Conservation (phyloP, 2,113 vertebrate genomes). For the Python bivittatus region DNA sequence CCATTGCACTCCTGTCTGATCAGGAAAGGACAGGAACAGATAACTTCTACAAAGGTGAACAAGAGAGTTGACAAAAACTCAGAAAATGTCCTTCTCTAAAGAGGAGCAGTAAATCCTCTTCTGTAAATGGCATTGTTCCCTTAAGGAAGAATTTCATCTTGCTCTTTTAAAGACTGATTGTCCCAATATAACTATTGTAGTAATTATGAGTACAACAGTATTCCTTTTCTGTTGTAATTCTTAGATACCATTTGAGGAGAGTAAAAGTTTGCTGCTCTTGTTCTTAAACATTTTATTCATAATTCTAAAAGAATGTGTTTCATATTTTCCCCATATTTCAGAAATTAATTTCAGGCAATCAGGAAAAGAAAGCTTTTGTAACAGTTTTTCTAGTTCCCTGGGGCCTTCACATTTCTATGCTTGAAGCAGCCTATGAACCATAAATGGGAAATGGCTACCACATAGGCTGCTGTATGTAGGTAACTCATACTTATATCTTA, state of each 20-base stretch:
- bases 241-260: background rate
- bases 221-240: background rate
- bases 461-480: background rate
- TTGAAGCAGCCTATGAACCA: background rate
- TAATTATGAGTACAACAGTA: background rate
- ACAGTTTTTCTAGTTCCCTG: background rate
- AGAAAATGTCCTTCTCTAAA: background rate
- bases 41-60: background rate
- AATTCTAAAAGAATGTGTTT: background rate
- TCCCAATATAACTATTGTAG: too few relatives aligned
- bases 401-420: background rate
- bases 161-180: background rate
- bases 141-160: background rate
- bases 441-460: background rate
- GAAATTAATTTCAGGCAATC: background rate
- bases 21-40: background rate
- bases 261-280: background rate
- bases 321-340: background rate
- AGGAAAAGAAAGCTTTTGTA: background rate
- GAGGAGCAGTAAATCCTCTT: background rate
- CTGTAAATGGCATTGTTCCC: background rate
- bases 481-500: background rate
- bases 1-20: background rate
- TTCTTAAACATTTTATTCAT: background rate
- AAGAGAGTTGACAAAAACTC: background rate